Evolutionary conservation across 2,888 invertebrate species (phyloP), one percentile per base, ranked within the genome.

Genomic region (Drosophila lacicola): DNA sequence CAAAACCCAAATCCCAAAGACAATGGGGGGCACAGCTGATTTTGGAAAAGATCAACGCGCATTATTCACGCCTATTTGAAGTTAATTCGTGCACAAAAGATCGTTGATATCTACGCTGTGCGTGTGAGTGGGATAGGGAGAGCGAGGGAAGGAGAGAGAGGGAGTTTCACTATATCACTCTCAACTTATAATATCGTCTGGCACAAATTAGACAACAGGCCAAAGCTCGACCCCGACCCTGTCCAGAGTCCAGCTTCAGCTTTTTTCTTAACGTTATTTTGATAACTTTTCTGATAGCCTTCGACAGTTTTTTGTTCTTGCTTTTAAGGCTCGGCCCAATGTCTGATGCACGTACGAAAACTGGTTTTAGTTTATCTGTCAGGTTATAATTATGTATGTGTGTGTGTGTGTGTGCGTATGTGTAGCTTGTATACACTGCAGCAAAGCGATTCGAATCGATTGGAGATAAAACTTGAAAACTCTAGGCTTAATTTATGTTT

Each of bases 21-120:
- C 80, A 73, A 78, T 74, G 70, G 67, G 50, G 60, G 61, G 65
- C 54, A 78, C 39, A 67, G 78, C 72, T 72, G 63, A 71, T 67
- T 67, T 68, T 75, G 47, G 44, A 60, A 64, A 71, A 78, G 74
- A 78, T 82, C 80, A 64, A 50, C 47, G 65, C 54, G 66, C 70
- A 85, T 85, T 87, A 82, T 85, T 87, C 73, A 87, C 88, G 88
- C 84, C 86, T 82, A 69, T 79, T 80, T 87, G 85, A 74, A 74
- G 81, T 74, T 82, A 79, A 88, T 85, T 85, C 68, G 73, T 73
- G 77, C 79, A 74, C 73, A 72, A 63, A 60, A 82, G 79, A 85
- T 84, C 76, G 13, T 33, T 60, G 71, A 51, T 44, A 36, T 34
- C 21, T 39, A 17, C 3, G 19, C 13, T 19, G 3, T 13, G n/a